Percentiles rank a stretch among this genome's conserved stretches.
Evolutionary conservation across 1,140 invertebrate species (phyloP).

Genomic region (Polypedilum vanderplanki): DNA sequence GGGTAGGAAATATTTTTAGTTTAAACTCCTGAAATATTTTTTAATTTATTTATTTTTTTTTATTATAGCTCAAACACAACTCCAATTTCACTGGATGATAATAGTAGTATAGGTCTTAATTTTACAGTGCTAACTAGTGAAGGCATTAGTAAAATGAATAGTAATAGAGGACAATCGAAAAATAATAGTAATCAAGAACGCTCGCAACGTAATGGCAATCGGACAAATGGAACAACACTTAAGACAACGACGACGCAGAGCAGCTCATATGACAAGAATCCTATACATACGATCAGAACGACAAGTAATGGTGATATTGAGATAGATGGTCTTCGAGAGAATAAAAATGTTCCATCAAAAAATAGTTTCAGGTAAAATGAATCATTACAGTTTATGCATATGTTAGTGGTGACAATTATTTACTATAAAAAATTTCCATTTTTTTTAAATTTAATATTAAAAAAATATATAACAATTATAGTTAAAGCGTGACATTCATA

Average conservation of each 20-base stretch:
- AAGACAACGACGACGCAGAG: background rate
- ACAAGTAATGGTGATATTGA: background rate
- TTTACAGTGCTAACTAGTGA: slow-evolving; percentile 29
- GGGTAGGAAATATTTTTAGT: slow-evolving; percentile 26
- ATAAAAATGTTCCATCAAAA: background rate
- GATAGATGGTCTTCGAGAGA: slow-evolving; percentile 2
- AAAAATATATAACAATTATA: no score
- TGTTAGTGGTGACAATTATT: background rate
- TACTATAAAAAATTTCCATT: slow-evolving; percentile 34
- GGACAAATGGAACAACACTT: slow-evolving; percentile 7
- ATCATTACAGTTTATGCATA: background rate
- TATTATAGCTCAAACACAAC: slow-evolving; percentile 29
- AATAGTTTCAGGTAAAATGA: background rate
- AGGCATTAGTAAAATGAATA: background rate
- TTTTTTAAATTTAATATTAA: no score
- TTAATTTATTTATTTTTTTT: background rate
- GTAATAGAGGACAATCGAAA: slow-evolving; percentile 4
- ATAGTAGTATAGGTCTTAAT: slow-evolving; percentile 28
- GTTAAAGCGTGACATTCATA: no score
- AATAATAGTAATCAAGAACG: slow-evolving; percentile 7
- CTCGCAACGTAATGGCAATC: slow-evolving; percentile 22
- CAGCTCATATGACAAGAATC: slow-evolving; percentile 14
- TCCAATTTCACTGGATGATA: slow-evolving; percentile 30
- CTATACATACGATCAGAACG: background rate
- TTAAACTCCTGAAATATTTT: background rate